Conservation (phyloP, 2,888 invertebrate species). For the Yponomeuta malinellus region DNA sequence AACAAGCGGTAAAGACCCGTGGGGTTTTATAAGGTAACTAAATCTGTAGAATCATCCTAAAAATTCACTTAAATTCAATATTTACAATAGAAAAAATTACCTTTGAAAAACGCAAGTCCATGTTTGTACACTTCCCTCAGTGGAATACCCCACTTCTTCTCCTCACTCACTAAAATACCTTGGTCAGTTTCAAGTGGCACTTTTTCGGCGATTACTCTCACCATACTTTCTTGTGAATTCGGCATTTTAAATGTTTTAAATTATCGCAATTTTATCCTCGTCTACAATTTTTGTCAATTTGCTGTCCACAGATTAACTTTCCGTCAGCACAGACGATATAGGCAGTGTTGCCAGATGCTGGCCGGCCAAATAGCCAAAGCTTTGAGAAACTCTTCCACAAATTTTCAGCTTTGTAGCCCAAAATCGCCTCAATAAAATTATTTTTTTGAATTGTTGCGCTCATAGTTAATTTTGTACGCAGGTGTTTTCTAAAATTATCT, state of each 20-base stretch:
- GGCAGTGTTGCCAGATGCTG: too few species aligned
- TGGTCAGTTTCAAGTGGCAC: slow-evolving; percentile 66
- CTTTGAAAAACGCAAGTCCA: slow-evolving; percentile 94
- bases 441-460: too few species aligned
- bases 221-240: slow-evolving; percentile 41
- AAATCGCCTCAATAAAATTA: too few species aligned
- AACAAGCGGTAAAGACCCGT: neutral
- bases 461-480: too few species aligned
- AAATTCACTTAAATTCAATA: neutral
- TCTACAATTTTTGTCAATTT: too few species aligned
- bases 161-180: slow-evolving; percentile 66
- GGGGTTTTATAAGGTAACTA: neutral
- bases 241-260: slow-evolving; percentile 35
- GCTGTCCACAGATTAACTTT: too few species aligned
- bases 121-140: slow-evolving; percentile 90
- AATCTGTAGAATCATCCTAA: neutral
- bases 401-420: too few species aligned
- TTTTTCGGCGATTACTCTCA: slow-evolving; percentile 57
- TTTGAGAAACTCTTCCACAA: too few species aligned
- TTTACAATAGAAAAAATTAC: slow-evolving; percentile 55
- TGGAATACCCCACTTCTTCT: slow-evolving; percentile 81
- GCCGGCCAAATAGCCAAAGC: too few species aligned
- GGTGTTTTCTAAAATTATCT: too few species aligned
- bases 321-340: too few species aligned
- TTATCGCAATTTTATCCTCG: neutral